These are phyloP conservation scores for Psammodynastes pulverulentus DNA, from an alignment of 2,113 vertebrate species.

Conservation along the genomic window DNA sequence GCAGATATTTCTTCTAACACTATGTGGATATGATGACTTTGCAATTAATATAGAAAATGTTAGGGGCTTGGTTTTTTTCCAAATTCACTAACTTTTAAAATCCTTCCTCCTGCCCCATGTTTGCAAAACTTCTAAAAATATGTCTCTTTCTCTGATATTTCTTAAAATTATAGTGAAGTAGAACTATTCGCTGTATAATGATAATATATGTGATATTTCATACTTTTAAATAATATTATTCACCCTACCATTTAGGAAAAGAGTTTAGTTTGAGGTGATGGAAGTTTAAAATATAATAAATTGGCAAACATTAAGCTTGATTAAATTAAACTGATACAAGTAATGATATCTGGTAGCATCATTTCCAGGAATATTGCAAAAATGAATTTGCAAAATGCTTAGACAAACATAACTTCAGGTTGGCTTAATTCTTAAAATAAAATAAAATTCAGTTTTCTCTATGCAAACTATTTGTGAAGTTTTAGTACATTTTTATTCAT, in stretches of 20 bases:
- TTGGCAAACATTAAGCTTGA: neutral
- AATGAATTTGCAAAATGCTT: neutral
- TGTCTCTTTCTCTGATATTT: neutral
- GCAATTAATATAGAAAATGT: neutral
- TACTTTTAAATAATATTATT: neutral
- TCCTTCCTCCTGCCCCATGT: neutral
- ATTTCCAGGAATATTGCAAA: neutral
- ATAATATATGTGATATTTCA: neutral
- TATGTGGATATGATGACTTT: neutral
- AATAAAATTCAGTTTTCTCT: neutral
- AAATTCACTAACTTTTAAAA: neutral
- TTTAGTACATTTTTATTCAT: neutral
- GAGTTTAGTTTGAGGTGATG: neutral
- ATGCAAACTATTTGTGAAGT: neutral
- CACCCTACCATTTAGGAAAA: neutral
- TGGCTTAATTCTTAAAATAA: neutral
- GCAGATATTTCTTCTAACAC: neutral
- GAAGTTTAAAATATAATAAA: neutral
- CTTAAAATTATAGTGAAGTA: neutral
- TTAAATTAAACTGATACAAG: neutral
- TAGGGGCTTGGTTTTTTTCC: neutral
- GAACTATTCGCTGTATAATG: neutral
- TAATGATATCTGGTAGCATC: neutral
- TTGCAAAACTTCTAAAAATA: neutral
- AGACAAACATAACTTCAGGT: neutral